Conservation (phyloP, 2,113 vertebrate genomes). For the Riparia riparia region DNA sequence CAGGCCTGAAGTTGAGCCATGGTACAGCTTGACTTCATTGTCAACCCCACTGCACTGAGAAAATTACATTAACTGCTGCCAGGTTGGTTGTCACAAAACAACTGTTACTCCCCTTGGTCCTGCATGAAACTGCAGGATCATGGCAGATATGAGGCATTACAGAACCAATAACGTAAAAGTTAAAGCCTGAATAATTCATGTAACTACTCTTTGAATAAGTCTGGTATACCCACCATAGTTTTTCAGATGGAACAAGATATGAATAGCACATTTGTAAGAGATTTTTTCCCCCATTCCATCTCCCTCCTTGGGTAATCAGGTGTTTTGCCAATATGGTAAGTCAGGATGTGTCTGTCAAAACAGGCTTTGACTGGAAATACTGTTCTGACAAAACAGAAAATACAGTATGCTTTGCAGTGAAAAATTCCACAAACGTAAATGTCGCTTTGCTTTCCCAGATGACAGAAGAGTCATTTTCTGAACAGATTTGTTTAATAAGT, state of each 20-base stretch:
- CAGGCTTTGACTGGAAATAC: background rate
- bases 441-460: background rate
- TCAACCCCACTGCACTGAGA: background rate
- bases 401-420: background rate
- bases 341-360: background rate
- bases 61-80: background rate
- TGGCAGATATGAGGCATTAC: background rate
- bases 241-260: background rate
- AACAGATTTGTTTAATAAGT: conserved; percentile 45
- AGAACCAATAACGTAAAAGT: background rate
- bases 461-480: background rate
- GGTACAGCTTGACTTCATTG: background rate
- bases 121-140: background rate
- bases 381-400: background rate
- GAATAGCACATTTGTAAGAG: background rate
- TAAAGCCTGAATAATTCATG: background rate
- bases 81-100: background rate
- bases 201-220: background rate
- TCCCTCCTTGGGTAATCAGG: background rate
- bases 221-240: background rate
- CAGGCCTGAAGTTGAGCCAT: background rate
- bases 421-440: background rate
- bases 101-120: background rate
- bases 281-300: background rate
- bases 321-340: background rate